phyloP scores from a whole-genome alignment of 2,113 vertebrate species.

The Leucosticte australis region DNA sequence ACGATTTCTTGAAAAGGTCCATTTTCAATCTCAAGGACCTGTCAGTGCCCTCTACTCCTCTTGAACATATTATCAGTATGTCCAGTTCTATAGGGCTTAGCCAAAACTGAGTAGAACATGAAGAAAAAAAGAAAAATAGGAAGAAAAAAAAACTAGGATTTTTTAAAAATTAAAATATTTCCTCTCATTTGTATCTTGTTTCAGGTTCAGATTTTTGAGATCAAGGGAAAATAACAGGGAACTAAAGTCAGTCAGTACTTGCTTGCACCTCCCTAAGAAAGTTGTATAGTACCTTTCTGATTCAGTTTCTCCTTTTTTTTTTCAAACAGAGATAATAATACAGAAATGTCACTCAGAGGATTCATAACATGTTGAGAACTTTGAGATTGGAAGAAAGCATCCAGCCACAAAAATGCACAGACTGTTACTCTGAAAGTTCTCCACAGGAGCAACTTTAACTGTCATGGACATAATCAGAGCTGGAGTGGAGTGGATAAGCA shows the following conservation, averaged over 20 bases:
- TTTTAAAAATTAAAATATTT: neutral
- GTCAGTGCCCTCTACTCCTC: neutral
- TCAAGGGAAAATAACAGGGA: neutral
- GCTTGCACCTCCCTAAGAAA: neutral
- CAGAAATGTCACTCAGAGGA: neutral
- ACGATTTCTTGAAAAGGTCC: neutral
- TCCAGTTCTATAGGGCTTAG: neutral
- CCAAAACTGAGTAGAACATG: neutral
- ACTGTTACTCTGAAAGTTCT: neutral
- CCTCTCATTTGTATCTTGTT: neutral
- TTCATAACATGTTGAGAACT: neutral
- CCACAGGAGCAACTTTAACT: neutral
- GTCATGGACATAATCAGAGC: neutral
- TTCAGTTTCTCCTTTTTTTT: neutral
- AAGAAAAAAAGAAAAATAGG: neutral
- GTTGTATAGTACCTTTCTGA: neutral
- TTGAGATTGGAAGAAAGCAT: neutral
- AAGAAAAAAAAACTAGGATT: neutral
- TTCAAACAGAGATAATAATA: neutral
- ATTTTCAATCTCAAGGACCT: neutral
- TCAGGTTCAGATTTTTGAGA: neutral
- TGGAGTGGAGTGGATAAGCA: neutral
- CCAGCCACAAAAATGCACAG: neutral
- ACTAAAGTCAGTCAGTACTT: neutral
- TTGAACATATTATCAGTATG: neutral